Conservation (phyloP, 2,888 invertebrate genomes). For the Caenorhabditis doughertyi region DNA sequence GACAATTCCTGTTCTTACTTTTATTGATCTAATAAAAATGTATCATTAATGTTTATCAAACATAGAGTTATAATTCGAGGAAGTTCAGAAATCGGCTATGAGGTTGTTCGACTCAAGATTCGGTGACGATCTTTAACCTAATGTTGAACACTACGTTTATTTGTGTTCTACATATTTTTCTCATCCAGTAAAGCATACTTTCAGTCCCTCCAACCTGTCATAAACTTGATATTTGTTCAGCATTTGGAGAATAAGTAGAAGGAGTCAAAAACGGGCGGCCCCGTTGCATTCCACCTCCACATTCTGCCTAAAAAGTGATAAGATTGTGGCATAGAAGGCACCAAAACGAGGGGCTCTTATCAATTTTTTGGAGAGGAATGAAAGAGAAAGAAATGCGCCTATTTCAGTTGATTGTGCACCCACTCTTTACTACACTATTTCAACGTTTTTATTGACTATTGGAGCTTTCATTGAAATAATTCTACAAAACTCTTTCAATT, state of each 20-base stretch:
- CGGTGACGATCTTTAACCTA: too few species aligned
- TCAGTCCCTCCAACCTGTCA: constrained; percentile 22
- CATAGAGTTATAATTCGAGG: too few species aligned
- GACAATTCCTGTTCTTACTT: too few species aligned
- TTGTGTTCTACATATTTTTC: not conserved
- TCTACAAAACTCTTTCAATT: constrained; percentile 1
- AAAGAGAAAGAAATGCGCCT: constrained; percentile 38
- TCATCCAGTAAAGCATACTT: not conserved
- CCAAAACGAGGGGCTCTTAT: constrained; percentile 22
- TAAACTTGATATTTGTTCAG: constrained; percentile 44
- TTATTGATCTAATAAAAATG: too few species aligned
- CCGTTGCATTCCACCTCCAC: constrained; percentile 39
- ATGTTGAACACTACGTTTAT: too few species aligned
- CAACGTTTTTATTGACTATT: constrained; percentile 32
- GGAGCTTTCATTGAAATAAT: constrained; percentile 9
- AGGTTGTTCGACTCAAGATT: too few species aligned
- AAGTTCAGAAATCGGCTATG: too few species aligned
- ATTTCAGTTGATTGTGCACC: constrained; percentile 40
- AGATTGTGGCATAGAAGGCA: constrained; percentile 33
- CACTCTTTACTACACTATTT: constrained; percentile 30
- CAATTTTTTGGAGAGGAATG: constrained; percentile 20
- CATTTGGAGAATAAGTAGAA: constrained; percentile 23
- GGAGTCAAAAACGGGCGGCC: constrained; percentile 49
- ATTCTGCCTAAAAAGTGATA: constrained; percentile 31
- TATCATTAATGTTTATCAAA: too few species aligned